Evolutionary conservation across 1,140 invertebrate genomes (phyloP).

Genomic region (Pseudomyrmex concolor): DNA sequence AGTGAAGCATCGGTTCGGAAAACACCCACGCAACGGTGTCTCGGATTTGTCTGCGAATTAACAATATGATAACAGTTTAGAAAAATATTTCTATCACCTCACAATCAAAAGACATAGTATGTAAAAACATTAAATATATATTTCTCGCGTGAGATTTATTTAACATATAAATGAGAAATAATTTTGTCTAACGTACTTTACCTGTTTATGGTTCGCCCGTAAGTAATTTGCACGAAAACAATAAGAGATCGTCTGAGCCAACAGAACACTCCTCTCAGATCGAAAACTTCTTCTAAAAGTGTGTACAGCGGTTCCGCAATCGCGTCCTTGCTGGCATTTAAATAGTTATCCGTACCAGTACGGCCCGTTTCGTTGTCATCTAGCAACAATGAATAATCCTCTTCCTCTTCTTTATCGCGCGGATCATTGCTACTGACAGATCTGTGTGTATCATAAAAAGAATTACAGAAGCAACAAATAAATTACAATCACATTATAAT

Average conservation of each 20-base stretch:
- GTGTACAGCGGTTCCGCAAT: conserved; percentile 95
- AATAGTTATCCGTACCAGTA: conserved; percentile 81
- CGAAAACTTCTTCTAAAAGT: conserved; percentile 94
- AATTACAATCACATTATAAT: neutral
- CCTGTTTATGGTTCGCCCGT: conserved; percentile 95
- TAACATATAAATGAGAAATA: neutral
- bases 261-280: conserved; percentile 94
- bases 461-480: conserved; percentile 63
- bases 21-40: conserved; percentile 95
- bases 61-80: conserved; percentile 7
- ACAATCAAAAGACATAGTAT: neutral
- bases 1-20: conserved; percentile 95
- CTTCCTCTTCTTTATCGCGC: conserved; percentile 87
- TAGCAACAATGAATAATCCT: conserved; percentile 90
- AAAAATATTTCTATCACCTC: conserved; percentile 1
- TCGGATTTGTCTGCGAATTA: conserved; percentile 90
- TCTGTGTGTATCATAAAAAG: conserved; percentile 49
- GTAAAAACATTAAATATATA: neutral
- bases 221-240: conserved; percentile 96
- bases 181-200: conserved; percentile 72
- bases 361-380: conserved; percentile 85
- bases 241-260: conserved; percentile 95
- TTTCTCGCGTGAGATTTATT: neutral
- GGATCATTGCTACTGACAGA: conserved; percentile 81
- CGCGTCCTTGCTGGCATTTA: conserved; percentile 90